Conservation (phyloP, 2,888 invertebrate species). For the Physocephala rufipes region DNA sequence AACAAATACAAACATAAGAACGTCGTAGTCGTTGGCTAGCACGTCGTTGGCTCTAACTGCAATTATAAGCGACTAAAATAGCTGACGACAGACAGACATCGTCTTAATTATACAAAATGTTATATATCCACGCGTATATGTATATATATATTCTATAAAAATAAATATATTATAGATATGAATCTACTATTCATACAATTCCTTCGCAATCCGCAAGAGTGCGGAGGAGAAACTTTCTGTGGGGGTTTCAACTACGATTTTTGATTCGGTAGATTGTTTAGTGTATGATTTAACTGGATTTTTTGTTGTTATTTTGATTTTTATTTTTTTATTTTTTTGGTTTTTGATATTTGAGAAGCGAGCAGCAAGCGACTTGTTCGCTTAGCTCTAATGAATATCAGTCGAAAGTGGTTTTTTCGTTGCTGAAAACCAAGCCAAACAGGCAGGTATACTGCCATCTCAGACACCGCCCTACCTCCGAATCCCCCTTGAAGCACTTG, state of each 20-base stretch:
- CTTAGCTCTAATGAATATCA: constrained; percentile 17
- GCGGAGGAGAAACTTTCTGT: constrained; percentile 28
- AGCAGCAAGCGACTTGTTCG: too few relatives aligned
- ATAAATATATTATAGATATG: too few relatives aligned
- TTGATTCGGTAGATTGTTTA: constrained; percentile 4
- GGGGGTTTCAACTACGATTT: constrained; percentile 15
- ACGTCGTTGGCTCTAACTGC: too few relatives aligned
- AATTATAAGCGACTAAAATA: neutral
- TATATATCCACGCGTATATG: neutral
- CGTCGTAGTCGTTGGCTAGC: too few relatives aligned
- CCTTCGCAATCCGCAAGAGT: constrained; percentile 21
- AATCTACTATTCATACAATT: neutral
- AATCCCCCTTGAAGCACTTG: too few relatives aligned
- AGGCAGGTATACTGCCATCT: too few relatives aligned
- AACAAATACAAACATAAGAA: too few relatives aligned
- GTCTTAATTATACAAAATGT: neutral
- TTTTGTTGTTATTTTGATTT: neutral
- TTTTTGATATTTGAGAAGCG: neutral
- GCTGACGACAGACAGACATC: neutral
- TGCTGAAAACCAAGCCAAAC: neutral
- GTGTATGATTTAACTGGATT: neutral
- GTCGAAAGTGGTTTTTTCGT: constrained; percentile 20
- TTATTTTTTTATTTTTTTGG: constrained; percentile 1
- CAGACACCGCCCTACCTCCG: too few relatives aligned
- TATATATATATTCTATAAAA: neutral